Conservation (phyloP, 2,888 invertebrate species). For the Heliconius hortense region DNA sequence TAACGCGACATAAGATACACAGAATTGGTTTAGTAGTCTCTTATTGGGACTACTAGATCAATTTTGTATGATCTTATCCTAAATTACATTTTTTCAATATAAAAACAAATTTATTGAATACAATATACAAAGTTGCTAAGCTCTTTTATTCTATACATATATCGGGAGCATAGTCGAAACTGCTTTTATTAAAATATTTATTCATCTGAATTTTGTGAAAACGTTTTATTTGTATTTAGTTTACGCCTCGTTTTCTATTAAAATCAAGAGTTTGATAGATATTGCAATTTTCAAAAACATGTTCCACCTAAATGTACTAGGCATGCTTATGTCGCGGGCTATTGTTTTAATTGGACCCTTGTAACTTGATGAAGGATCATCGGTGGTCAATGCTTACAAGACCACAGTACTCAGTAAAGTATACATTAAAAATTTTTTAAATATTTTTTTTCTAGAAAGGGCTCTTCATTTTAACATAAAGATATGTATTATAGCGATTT, state of each 20-base stretch:
- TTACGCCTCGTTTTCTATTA: neutral
- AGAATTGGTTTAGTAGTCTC: too few species aligned
- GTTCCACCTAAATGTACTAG: neutral
- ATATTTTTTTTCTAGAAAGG: too few species aligned
- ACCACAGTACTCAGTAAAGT: neutral
- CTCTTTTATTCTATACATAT: slow-evolving; percentile 1
- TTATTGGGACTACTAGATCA: neutral
- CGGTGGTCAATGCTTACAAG: too few species aligned
- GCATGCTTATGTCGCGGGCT: too few species aligned
- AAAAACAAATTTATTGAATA: neutral
- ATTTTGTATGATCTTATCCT: neutral
- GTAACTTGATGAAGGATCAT: too few species aligned
- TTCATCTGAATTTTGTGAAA: slow-evolving; percentile 6
- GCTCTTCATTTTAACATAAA: too few species aligned
- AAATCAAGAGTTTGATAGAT: neutral
- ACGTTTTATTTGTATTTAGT: slow-evolving; percentile 9
- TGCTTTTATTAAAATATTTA: slow-evolving; percentile 1
- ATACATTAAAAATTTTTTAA: too few species aligned
- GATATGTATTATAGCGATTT: too few species aligned
- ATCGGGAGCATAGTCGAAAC: neutral
- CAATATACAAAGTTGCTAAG: slow-evolving; percentile 17
- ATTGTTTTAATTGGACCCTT: too few species aligned
- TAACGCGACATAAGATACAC: too few species aligned
- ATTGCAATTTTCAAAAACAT: neutral
- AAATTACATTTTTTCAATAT: neutral